Evolutionary conservation across 2,888 invertebrate genomes (phyloP).

Genomic region (Drosophila kanekoi): DNA sequence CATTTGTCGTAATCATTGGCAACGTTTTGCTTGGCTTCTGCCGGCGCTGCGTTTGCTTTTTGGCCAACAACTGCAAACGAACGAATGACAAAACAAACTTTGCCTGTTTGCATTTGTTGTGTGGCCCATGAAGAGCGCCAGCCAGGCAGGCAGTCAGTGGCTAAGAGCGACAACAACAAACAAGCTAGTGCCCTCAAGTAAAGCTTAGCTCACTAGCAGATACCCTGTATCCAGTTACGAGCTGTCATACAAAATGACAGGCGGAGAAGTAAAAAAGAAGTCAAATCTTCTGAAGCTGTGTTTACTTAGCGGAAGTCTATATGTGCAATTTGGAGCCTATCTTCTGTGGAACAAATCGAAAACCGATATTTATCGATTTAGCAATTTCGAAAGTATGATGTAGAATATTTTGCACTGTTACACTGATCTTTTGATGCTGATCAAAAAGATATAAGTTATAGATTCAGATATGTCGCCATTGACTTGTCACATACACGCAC

Average conservation of each 20-base stretch:
- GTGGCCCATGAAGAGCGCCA: slow-evolving; percentile 40
- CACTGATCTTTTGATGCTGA: no score
- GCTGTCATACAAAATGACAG: background rate
- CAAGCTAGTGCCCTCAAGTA: background rate
- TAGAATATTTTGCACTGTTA: no score
- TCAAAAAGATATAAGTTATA: no score
- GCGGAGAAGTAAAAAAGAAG: background rate
- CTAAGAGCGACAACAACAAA: slow-evolving; percentile 27
- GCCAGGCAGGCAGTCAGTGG: slow-evolving; percentile 2
- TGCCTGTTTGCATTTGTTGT: slow-evolving; percentile 69
- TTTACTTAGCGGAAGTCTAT: no score
- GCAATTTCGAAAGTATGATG: no score
- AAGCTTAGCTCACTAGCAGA: background rate
- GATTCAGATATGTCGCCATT: no score
- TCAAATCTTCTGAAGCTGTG: no score
- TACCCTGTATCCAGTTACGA: background rate
- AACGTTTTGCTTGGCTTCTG: slow-evolving; percentile 64
- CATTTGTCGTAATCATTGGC: slow-evolving; percentile 81
- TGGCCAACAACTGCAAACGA: slow-evolving; percentile 62
- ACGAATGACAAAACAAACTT: slow-evolving; percentile 64
- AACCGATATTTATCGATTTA: no score
- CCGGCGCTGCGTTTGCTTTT: slow-evolving; percentile 60
- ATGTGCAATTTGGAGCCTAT: no score
- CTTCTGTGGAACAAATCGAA: no score
- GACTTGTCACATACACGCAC: background rate